Percentiles rank a stretch among this genome's conserved stretches.
Evolutionary conservation across 2,113 vertebrate genomes (phyloP).

Genomic region (Mellivora capensis): DNA sequence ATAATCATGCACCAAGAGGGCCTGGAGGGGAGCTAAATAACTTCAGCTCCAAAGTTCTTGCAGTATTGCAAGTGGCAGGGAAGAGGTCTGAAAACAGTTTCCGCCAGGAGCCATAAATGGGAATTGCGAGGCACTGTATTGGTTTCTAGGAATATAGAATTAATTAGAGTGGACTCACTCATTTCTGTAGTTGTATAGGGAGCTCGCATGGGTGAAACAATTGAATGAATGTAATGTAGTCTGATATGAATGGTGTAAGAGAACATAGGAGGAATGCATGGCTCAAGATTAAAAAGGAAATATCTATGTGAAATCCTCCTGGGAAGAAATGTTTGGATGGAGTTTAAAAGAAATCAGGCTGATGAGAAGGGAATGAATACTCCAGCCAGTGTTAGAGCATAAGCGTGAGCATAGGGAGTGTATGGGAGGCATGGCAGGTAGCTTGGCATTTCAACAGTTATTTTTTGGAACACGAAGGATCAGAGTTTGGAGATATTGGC

Average conservation of each 20-base stretch:
- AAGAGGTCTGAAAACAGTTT: background rate
- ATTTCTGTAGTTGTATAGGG: background rate
- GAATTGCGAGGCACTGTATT: background rate
- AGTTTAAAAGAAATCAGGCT: background rate
- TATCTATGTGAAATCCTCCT: background rate
- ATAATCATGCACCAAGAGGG: background rate
- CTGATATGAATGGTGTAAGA: background rate
- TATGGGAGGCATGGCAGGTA: background rate
- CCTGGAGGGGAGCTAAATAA: background rate
- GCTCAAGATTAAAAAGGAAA: background rate
- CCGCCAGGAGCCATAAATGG: too few relatives aligned
- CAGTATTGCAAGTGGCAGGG: background rate
- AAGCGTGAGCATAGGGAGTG: background rate
- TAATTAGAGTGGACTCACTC: background rate
- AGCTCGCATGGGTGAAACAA: background rate
- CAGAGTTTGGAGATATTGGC: background rate
- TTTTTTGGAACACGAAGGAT: background rate
- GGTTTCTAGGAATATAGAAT: background rate
- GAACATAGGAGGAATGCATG: background rate
- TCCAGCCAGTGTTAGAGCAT: background rate
- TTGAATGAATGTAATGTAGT: background rate
- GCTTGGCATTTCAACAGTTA: background rate
- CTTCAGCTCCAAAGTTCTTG: background rate
- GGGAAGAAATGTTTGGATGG: background rate
- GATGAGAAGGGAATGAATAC: background rate